phyloP scores from a whole-genome alignment of 2,113 vertebrate species.

The Copsychus sechellarum region DNA sequence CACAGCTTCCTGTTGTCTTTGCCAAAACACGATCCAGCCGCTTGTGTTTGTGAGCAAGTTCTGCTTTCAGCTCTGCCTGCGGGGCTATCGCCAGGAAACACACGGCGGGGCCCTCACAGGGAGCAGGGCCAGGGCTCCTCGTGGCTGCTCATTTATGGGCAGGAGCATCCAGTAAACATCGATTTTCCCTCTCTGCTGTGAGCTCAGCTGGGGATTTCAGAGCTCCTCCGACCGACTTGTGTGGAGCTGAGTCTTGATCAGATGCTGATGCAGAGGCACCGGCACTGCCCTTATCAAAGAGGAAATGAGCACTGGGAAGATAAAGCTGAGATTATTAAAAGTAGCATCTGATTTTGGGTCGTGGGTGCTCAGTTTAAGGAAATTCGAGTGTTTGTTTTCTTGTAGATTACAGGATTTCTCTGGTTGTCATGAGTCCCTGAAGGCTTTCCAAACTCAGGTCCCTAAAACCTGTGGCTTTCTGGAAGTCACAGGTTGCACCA shows the following conservation, averaged over 20 bases:
- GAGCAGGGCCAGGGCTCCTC: neutral
- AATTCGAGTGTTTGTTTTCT: neutral
- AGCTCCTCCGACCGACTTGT: neutral
- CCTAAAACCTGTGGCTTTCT: neutral
- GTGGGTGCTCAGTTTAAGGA: neutral
- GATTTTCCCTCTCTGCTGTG: neutral
- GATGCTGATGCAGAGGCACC: neutral
- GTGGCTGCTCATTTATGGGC: neutral
- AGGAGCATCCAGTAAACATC: neutral
- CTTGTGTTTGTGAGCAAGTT: neutral
- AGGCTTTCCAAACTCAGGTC: neutral
- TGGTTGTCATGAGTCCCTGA: neutral
- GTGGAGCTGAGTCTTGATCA: neutral
- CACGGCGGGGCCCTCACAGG: neutral
- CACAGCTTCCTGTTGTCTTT: conserved; percentile 31
- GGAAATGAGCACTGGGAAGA: neutral
- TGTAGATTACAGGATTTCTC: neutral
- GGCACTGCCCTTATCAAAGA: neutral
- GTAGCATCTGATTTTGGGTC: neutral
- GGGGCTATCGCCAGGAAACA: conserved; percentile 36
- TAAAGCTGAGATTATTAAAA: neutral
- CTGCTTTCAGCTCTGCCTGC: conserved; percentile 1
- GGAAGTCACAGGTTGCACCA: neutral
- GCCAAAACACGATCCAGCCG: neutral
- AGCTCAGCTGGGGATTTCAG: neutral